Conservation (phyloP, 2,113 vertebrate genomes). For the Canis aureus region DNA sequence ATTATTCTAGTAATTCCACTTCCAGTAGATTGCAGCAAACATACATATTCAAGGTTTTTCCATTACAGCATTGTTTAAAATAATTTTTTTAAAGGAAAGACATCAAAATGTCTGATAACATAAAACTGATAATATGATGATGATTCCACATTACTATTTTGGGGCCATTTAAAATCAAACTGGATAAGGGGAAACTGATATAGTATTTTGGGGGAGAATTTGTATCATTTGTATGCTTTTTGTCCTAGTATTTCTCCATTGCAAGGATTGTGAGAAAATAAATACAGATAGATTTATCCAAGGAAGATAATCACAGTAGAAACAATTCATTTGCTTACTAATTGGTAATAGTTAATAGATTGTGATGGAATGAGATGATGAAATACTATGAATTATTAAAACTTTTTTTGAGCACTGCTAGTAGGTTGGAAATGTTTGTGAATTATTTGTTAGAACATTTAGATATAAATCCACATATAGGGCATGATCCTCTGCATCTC, state of each 20-base stretch:
- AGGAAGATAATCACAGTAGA: background rate
- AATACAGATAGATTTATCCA: background rate
- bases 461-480: background rate
- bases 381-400: background rate
- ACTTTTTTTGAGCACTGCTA: background rate
- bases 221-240: background rate
- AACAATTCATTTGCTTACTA: background rate
- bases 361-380: background rate
- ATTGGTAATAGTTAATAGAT: background rate
- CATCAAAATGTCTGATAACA: background rate
- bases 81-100: background rate
- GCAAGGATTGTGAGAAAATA: background rate
- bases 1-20: background rate
- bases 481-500: background rate
- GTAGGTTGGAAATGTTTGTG: background rate
- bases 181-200: background rate
- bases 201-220: background rate
- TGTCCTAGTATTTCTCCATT: background rate
- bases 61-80: background rate
- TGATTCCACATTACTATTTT: background rate
- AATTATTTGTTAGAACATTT: background rate
- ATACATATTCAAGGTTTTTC: constrained; percentile 31
- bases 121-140: background rate
- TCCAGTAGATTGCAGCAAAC: background rate
- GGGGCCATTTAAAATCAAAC: background rate